These are phyloP conservation scores for Cetonia aurata DNA, from an alignment of 2,888 invertebrate genomes.

Conservation along the genomic window DNA sequence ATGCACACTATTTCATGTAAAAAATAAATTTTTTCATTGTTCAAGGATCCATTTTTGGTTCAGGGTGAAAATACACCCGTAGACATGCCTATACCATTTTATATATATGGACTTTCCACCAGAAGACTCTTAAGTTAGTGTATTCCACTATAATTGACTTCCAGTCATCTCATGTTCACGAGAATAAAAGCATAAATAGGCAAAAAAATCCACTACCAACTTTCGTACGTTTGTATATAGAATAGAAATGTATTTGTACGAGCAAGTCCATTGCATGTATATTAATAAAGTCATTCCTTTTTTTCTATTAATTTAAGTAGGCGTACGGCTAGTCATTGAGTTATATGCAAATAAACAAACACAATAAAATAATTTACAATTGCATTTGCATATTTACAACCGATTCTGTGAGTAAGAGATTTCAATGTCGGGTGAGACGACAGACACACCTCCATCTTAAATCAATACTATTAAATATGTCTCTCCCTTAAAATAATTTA, in stretches of 20 bases:
- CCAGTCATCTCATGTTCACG: too few relatives aligned
- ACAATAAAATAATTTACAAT: slow-evolving; percentile 47
- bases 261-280: slow-evolving; percentile 42
- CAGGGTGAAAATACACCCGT: too few relatives aligned
- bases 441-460: slow-evolving; percentile 41
- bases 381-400: slow-evolving; percentile 42
- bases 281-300: slow-evolving; percentile 47
- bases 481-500: slow-evolving; percentile 26
- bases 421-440: slow-evolving; percentile 42
- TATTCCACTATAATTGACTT: too few relatives aligned
- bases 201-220: slow-evolving; percentile 25
- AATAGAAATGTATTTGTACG: background rate
- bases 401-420: slow-evolving; percentile 40
- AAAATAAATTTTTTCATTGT: too few relatives aligned
- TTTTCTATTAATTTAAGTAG: slow-evolving; percentile 42
- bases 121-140: too few relatives aligned
- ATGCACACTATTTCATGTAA: too few relatives aligned
- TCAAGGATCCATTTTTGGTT: too few relatives aligned
- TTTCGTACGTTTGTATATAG: slow-evolving; percentile 4
- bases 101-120: background rate
- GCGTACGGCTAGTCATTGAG: slow-evolving; percentile 39
- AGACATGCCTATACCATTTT: too few relatives aligned
- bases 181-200: background rate
- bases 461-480: slow-evolving; percentile 39
- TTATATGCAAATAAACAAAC: slow-evolving; percentile 46